Evolutionary conservation across 1,140 invertebrate genomes (phyloP).

Genomic region (Atopsyche davidsoni): DNA sequence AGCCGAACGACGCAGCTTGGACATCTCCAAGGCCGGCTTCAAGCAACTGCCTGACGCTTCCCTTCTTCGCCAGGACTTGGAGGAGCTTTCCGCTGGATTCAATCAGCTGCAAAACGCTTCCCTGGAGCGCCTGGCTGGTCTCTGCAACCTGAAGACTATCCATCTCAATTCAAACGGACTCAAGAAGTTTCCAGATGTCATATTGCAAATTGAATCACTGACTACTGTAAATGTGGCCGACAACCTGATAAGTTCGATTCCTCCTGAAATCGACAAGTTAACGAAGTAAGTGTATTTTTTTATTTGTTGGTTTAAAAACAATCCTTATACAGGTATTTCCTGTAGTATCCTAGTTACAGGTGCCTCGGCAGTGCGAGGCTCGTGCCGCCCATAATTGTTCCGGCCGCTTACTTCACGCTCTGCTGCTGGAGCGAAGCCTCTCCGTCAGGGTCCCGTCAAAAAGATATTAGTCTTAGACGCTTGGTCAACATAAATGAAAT

Average conservation of each 20-base stretch:
- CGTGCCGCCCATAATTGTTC: too few species aligned
- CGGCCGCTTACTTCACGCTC: conserved; percentile 40
- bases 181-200: conserved; percentile 50
- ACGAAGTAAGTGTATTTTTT: conserved; percentile 53
- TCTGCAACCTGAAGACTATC: conserved; percentile 51
- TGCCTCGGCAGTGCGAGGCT: too few species aligned
- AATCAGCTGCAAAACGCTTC: conserved; percentile 37
- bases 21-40: conserved; percentile 42
- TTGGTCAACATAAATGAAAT: background rate
- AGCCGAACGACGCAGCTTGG: conserved; percentile 38
- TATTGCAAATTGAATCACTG: conserved; percentile 52
- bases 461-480: background rate
- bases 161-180: conserved; percentile 56
- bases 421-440: conserved; percentile 38
- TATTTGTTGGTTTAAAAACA: conserved; percentile 10
- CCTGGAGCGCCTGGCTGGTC: conserved; percentile 31
- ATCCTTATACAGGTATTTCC: too few species aligned
- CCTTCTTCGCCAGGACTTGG: conserved; percentile 31
- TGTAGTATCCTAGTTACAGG: too few species aligned
- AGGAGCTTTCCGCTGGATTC: conserved; percentile 42
- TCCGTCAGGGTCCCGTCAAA: conserved; percentile 6
- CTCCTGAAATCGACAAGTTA: conserved; percentile 55
- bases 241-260: conserved; percentile 57
- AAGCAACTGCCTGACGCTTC: conserved; percentile 35
- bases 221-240: conserved; percentile 64